Base-by-base conservation (phyloP, 2,888 invertebrate species). In the Brachylomia viminalis region DNA sequence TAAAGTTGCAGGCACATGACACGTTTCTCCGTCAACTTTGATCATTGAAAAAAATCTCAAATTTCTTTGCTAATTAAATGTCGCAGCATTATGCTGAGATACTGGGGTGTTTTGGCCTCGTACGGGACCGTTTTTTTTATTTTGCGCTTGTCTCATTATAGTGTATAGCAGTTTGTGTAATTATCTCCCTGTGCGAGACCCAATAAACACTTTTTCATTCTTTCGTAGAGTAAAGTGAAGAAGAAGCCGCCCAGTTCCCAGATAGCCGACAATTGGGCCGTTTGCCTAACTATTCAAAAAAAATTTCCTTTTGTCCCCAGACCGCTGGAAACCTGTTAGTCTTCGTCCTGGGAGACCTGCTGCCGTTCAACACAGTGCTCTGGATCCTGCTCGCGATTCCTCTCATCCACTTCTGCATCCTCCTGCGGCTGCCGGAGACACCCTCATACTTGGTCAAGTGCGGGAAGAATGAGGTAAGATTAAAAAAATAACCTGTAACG, bases 371-470 rank as follows among this genome's bases (percentile, higher is more conserved):
- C 79, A 92, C 93, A 0, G 95, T 93, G 2, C 91, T 96, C 3
- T 95, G 96, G 96, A 94, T 96, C 10, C 90, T 96, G 20, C 92
- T 96, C 3, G 95, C 95, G 0, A 92, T 96, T 5, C 96, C 96
- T 0, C 83, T 96, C 54, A 68, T 95, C 10, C 96, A 96, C 86
- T 94, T 96, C 91, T 94, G 94, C 73, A 91, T 95, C 11, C 83
- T 94, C 0, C 91, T 96, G 61, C 86, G 92, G 30, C 87, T 96
- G 75, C 96, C 96, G 0, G 96, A 96, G 75, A 95, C 96, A 0
- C 96, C 96, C 0, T 95, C 95, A 0, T 96, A 93, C 83, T 87
- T 96, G 27, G 91, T 96, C 85, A 96, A 96, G 77, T 92, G 94
- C 58, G 96, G 95, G 0, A 94, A 87, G 58, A 94, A 92, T 56